Evolutionary conservation across 2,888 invertebrate species (phyloP), one percentile per base, ranked within the genome.

Genomic region (Stenchaetothrips biformis): DNA sequence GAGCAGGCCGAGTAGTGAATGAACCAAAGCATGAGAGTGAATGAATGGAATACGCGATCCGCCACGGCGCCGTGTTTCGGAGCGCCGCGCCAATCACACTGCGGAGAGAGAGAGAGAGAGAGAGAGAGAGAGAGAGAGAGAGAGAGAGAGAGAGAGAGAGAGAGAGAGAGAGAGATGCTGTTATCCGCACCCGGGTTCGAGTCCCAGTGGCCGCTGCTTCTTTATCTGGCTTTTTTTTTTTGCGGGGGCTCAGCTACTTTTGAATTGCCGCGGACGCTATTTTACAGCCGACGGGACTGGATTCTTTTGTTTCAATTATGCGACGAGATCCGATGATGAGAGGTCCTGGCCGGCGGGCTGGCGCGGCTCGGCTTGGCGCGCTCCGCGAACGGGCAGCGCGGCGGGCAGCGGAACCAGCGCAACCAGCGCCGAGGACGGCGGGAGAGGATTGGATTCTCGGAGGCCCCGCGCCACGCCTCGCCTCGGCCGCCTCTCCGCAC

Each of bases 41-140:
- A 37, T 37, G 37, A 37, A 37, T 37, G 37, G 37, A 37, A 37
- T 21, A 21, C 67, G 21, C 7, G 67, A 21, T 11, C 8, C 25
- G 25, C 25, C 25, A 25, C 67, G 7, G 21, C 37, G 67, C 25
- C 25, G 67, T 25, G 25, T 25, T 74, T 74, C 37, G 37, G 37
- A 4, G 37, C 37, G 37, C 37, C 37, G 37, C 4, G 37, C 37
- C 37, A 37, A 37, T 37, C 37, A 37, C 37, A 37, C 37, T 4
- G 37, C 37, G 37, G 37, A 25, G 25, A 25, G 67, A 7, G 67
- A 74, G 67, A 59, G 59, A 59, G 53, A 53, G 53, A 53, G 53
- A 53, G 53, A 53, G 53, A 53, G 53, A 53, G 53, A 53, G 53
- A 53, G 53, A 53, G 53, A 53, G 53, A 53, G 53, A 53, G 53